Evolutionary conservation across 2,888 invertebrate genomes (phyloP), one percentile per base, ranked within the genome.

Genomic region (Xestoiulus laeticollis): DNA sequence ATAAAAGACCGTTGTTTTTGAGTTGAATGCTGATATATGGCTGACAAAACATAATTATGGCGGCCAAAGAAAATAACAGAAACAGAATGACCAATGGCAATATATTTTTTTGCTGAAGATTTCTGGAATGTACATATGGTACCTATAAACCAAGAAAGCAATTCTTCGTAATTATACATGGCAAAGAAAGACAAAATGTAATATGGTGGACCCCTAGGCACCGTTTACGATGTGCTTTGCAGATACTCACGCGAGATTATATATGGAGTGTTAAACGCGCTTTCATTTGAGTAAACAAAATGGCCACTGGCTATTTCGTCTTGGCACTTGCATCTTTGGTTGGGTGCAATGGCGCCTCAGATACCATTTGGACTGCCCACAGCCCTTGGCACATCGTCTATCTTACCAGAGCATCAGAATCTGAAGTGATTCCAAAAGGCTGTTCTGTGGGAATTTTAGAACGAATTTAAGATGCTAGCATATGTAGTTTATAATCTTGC

Each of bases 251-350:
- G 59, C 59, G 6, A 59, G 59, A 59, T 59, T 59, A 59, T 59
- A 59, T 59, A 59, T 59, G 59, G 59, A 59, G 59, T 59, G 59
- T 22, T 59, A 59, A 59, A 59, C 22, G 59, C 4, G 10, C 22
- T 59, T 59, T 59, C n/a, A 59, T 59, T n/a, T 22, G 19, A n/a
- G 59, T 59, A 59, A 59, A n/a, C 59, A 59, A 59, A 59, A 59
- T 59, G 59, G 59, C 59, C 59, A 22, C 4, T 59, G 59, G 59
- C 59, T 59, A 22, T 59, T 59, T 5, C 5, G n/a, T 59, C n/a
- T 22, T 59, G 59, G 59, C 22, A 59, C n/a, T 22, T 22, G 59
- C 59, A 59, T 6, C n/a, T 59, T 59, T 4, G 59, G 5, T 48
- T 59, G 59, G n/a, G 10, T n/a, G 53, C 59, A n/a, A 59, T 59